These are phyloP conservation scores for Pycnomerus fuliginosus DNA, from an alignment of 2,888 invertebrate species.

Conservation along the genomic window DNA sequence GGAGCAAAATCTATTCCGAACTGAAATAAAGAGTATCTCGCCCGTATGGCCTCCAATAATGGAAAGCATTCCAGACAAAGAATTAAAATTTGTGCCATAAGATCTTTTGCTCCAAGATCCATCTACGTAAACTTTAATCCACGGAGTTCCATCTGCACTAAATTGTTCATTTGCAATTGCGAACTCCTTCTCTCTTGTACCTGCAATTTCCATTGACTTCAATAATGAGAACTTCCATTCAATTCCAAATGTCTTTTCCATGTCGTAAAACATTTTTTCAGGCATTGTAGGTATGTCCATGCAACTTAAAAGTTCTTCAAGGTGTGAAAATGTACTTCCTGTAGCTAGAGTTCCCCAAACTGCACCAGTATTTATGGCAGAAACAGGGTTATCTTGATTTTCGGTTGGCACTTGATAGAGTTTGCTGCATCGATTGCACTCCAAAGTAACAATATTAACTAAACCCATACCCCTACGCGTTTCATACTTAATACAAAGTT, in stretches of 20 bases:
- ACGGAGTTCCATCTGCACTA: constrained; percentile 10
- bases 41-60: constrained; percentile 27
- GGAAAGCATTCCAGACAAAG: constrained; percentile 29
- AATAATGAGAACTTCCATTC: constrained; percentile 1
- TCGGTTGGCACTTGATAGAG: constrained; percentile 6
- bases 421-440: not conserved
- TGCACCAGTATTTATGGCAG: constrained; percentile 10
- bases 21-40: constrained; percentile 25
- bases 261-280: constrained; percentile 2
- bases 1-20: constrained; percentile 30
- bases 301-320: constrained; percentile 6
- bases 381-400: constrained; percentile 5
- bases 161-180: not conserved
- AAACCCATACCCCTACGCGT: not conserved
- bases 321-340: constrained; percentile 7
- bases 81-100: constrained; percentile 28
- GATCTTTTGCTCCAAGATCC: constrained; percentile 33
- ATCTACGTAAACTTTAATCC: constrained; percentile 31
- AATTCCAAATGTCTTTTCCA: too few species aligned
- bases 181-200: not conserved
- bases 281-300: constrained; percentile 11
- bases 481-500: not conserved
- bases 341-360: constrained; percentile 13
- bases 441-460: not conserved
- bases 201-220: constrained; percentile 3